Base-by-base conservation (phyloP, 2,113 vertebrate species). In the Neodon shergylaensis region DNA sequence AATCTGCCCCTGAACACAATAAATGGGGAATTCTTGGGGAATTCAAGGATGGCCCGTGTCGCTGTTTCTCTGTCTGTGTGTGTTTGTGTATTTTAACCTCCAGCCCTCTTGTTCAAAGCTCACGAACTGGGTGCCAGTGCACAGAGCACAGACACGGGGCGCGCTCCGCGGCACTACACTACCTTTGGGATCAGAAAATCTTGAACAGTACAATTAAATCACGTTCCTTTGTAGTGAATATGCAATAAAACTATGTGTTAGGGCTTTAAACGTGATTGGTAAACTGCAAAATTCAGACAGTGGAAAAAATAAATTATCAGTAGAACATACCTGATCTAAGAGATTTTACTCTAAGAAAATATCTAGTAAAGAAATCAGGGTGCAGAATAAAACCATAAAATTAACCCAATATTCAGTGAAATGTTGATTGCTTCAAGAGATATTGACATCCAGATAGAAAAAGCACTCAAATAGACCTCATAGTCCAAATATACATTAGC, bases 121-220 rank as follows among this genome's bases (percentile, higher is more conserved):
- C 44, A 7, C 6, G 44, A 47, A 5, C 44, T 47, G 44, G 44
- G 44, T 47, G 44, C 44, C 44, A 5, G 44, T 7, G 44, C 44
- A 47, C 44, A 47, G 44, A 47, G 44, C 44, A 47, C 49, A 49
- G 49, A 49, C 49, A 49, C 10, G 11, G 49, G 49, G 49, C 49
- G 1, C 2, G 49, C 10, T 2, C 10, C 1, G 49, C 49, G 2
- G 49, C 49, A 42, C 7, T 63, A 7, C 31, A 6, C 7, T 65
- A 65, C 39, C 16, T 39, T 31, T 7, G n/a, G n/a, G 14, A 84
- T 44, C 54, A 65, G 24, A 65, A 84, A 63, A 65, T 42, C 7
- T 31, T 61, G n/a, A 65, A n/a, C 14, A 36, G 31, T 19, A 19
- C 24, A 26, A 14, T 84, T 65, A 7, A 63, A 58, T 17, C 5